These are phyloP conservation scores for Drosophila vallismaia DNA, from an alignment of 2,888 invertebrate species.

Conservation along the genomic window DNA sequence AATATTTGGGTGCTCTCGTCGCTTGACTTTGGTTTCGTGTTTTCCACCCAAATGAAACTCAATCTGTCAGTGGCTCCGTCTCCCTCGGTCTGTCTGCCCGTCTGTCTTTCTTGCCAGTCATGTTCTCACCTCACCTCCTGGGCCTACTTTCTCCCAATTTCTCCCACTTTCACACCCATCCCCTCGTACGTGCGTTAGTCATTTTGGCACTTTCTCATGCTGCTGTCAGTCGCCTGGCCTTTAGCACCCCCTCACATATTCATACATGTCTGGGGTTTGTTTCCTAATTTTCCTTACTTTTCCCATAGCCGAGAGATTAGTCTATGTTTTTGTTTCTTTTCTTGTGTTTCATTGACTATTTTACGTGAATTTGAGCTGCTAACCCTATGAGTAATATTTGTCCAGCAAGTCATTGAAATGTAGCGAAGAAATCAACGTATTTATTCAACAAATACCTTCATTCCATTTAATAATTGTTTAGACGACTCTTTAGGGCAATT, in stretches of 20 bases:
- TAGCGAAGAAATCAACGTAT: no score
- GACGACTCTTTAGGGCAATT: not conserved
- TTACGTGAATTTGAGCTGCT: slow-evolving; percentile 60
- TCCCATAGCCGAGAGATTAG: slow-evolving; percentile 60
- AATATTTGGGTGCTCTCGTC: slow-evolving; percentile 65
- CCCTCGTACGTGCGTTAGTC: slow-evolving; percentile 66
- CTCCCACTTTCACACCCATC: not conserved
- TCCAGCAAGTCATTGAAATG: no score
- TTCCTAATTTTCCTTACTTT: slow-evolving; percentile 14
- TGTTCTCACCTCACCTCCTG: slow-evolving; percentile 22
- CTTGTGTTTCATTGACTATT: slow-evolving; percentile 69
- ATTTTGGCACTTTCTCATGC: slow-evolving; percentile 78
- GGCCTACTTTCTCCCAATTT: slow-evolving; percentile 15
- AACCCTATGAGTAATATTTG: no score
- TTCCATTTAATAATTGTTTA: not conserved
- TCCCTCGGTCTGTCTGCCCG: slow-evolving; percentile 20
- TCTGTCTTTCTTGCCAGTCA: slow-evolving; percentile 53
- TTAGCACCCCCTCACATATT: slow-evolving; percentile 53
- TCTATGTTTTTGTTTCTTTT: slow-evolving; percentile 38
- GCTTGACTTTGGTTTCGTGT: slow-evolving; percentile 53
- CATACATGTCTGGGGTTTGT: slow-evolving; percentile 17
- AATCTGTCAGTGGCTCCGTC: slow-evolving; percentile 72
- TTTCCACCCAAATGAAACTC: slow-evolving; percentile 71
- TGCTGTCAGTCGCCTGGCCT: slow-evolving; percentile 64
- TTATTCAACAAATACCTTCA: no score